Evolutionary conservation across 2,888 invertebrate genomes (phyloP).

Genomic region (Drosophila leonis): DNA sequence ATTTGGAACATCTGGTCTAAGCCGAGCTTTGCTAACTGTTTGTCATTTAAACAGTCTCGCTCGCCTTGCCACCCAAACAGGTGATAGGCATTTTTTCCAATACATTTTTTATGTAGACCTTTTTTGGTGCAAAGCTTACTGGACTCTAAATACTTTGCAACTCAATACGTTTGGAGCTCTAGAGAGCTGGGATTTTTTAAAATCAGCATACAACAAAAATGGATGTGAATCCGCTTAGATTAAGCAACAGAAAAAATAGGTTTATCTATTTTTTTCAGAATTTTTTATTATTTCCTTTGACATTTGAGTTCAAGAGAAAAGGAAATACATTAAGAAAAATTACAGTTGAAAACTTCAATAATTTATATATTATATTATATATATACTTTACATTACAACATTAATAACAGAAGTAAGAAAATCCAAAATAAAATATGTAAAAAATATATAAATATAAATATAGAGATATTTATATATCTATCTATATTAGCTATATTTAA

Average conservation of each 20-base stretch:
- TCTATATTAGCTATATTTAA: too few relatives aligned
- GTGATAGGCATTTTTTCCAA: neutral
- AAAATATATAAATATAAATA: too few relatives aligned
- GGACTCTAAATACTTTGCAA: neutral
- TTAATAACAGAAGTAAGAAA: too few relatives aligned
- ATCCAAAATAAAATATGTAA: too few relatives aligned
- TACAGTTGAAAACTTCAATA: neutral
- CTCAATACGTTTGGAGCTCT: neutral
- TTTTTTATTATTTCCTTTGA: neutral
- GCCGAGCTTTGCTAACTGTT: conserved; percentile 2
- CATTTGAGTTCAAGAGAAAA: neutral
- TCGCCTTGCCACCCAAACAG: neutral
- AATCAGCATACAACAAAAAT: neutral
- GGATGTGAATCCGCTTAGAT: neutral
- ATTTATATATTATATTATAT: too few relatives aligned
- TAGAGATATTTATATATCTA: too few relatives aligned
- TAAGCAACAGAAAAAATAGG: neutral
- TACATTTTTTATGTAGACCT: neutral
- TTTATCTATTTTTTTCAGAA: neutral
- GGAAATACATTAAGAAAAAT: neutral
- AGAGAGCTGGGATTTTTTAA: neutral
- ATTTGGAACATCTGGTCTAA: conserved; percentile 1
- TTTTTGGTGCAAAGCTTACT: neutral
- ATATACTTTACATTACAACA: too few relatives aligned
- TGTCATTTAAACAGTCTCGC: neutral